Evolutionary conservation across 2,888 invertebrate species (phyloP), one percentile per base, ranked within the genome.

Genomic region (Plagodis pulveraria): DNA sequence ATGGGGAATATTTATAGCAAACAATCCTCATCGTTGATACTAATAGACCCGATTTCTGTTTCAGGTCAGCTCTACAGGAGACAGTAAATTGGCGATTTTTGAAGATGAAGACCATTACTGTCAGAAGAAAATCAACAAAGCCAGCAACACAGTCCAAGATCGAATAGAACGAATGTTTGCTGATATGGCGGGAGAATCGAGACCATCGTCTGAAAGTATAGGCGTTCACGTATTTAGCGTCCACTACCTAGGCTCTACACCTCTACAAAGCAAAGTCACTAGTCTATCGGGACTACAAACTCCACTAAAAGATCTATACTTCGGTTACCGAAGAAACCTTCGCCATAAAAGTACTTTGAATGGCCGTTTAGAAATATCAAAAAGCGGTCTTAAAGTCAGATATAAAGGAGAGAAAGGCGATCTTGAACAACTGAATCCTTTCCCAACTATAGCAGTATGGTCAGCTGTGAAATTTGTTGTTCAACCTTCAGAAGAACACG

Each of bases 391-490:
- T n/a, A 95, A 95, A 82, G 95, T 96, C n/a, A 93, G 94, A 78
- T 94, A 95, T 71, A 94, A 94, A 80, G 94, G 94, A 34, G 93
- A 94, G 33, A 94, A 94, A 77, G 94, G 94, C 35, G 94, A 95
- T 68, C 77, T 94, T 53, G 95, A 95, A 79, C 94, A 94, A 74
- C 83, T 96, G 53, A 97, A 98, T 77, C 96, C 97, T 2, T 98
- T 98, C 77, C 96, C 97, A 22, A 96, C 97, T 47, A 98, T 98
- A 84, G 98, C 98, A 0, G 98, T 98, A 2, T 98, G 98, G 98
- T 98, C 98, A 12, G 97, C 98, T 0, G 96, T 98, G 2, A 97
- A 97, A 83, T 96, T 98, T 80, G 95, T 96, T 6, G 94, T 96
- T 22, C 95, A 96, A 64, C 89, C 93, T 10, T 86, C 91, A 34